Percentiles rank a stretch among this genome's conserved stretches.
Conservation (phyloP, 2,797 vertebrate species). For the Hafferia zeledoni region DNA sequence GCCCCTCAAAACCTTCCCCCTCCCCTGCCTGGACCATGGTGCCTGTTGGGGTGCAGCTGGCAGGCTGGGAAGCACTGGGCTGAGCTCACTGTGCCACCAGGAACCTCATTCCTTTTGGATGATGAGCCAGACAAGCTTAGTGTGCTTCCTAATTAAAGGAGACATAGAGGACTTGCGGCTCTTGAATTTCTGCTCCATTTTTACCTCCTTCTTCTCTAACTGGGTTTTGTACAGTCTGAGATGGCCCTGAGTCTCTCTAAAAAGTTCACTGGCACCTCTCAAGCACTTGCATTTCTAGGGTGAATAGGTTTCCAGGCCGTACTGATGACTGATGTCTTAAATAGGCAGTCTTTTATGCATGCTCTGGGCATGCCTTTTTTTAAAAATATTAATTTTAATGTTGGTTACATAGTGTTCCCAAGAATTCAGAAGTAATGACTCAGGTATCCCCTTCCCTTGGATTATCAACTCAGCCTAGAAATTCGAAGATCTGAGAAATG, state of each 20-base stretch:
- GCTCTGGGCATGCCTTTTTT: neutral
- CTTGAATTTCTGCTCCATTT: constrained; percentile 20
- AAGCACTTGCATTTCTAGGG: neutral
- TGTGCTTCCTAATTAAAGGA: accelerated
- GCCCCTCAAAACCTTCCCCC: neutral
- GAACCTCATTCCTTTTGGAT: constrained; percentile 38
- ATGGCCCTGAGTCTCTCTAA: neutral
- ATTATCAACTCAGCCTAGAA: neutral
- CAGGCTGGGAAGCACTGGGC: neutral
- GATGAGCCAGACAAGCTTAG: constrained; percentile 34
- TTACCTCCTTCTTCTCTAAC: neutral
- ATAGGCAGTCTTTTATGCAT: neutral
- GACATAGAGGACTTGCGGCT: neutral
- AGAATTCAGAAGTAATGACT: neutral
- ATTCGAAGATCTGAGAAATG: neutral
- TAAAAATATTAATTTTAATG: neutral
- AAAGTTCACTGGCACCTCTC: neutral
- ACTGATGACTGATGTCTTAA: neutral
- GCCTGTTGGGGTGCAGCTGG: neutral
- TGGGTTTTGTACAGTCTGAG: neutral
- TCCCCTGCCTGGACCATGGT: neutral
- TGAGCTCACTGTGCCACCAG: neutral
- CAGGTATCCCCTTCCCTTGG: neutral
- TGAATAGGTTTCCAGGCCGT: neutral
- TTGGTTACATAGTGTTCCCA: neutral